Evolutionary conservation across 2,888 invertebrate species (phyloP).

Genomic region (Folsomia manolachei): DNA sequence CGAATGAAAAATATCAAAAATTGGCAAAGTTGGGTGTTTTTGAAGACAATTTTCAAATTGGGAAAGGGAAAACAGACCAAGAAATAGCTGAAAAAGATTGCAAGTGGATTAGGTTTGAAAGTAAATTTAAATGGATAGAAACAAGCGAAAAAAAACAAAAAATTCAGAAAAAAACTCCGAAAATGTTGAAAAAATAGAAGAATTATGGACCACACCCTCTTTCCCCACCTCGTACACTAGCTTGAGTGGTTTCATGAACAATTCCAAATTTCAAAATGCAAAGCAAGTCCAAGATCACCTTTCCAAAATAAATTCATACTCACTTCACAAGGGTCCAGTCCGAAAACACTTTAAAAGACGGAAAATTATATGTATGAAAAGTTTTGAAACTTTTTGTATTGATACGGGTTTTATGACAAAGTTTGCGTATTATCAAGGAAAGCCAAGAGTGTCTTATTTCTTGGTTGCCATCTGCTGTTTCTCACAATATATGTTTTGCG

Average conservation of each 20-base stretch:
- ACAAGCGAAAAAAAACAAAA: too few relatives aligned
- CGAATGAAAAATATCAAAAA: not conserved
- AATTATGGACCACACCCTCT: too few relatives aligned
- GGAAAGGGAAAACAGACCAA: too few relatives aligned
- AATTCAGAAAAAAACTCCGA: not conserved
- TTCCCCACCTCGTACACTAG: too few relatives aligned
- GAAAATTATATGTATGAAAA: not conserved
- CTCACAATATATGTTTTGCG: not conserved
- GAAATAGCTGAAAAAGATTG: too few relatives aligned
- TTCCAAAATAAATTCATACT: not conserved
- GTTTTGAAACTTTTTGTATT: not conserved
- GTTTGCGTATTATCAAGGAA: not conserved
- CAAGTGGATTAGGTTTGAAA: not conserved
- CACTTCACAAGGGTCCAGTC: not conserved
- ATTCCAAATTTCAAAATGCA: not conserved
- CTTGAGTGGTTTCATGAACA: not conserved
- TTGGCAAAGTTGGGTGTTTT: too few relatives aligned
- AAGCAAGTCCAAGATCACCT: not conserved
- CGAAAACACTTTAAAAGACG: not conserved
- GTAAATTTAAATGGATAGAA: not conserved
- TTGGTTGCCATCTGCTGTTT: not conserved
- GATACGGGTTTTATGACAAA: not conserved
- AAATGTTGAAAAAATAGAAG: too few relatives aligned
- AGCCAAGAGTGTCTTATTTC: not conserved
- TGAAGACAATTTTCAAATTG: too few relatives aligned